Conservation (phyloP, 2,797 vertebrate genomes). For the Danio aesculapii region DNA sequence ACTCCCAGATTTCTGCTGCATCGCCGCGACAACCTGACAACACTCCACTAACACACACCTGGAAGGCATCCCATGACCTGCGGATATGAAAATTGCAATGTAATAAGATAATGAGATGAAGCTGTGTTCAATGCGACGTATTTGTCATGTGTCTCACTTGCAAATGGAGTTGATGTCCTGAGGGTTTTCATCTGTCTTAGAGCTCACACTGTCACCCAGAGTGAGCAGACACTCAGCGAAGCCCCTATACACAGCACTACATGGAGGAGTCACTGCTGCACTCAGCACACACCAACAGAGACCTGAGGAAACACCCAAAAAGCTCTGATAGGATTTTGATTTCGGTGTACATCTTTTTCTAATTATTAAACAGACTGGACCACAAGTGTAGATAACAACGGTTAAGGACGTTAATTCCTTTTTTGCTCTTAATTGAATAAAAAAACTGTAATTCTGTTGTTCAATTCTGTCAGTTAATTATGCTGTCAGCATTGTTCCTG, state of each 20-base stretch:
- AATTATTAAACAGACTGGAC: too few relatives aligned
- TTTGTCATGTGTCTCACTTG: conserved; percentile 77
- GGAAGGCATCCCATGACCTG: conserved; percentile 94
- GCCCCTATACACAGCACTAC: conserved; percentile 91
- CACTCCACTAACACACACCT: conserved; percentile 85
- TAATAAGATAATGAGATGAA: background rate
- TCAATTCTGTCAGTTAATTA: too few relatives aligned
- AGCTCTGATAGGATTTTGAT: background rate
- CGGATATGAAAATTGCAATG: conserved; percentile 20
- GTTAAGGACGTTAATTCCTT: too few relatives aligned
- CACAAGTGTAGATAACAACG: too few relatives aligned
- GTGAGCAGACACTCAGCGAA: conserved; percentile 92
- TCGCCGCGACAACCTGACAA: conserved; percentile 87
- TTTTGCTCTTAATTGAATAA: too few relatives aligned
- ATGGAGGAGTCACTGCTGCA: conserved; percentile 75
- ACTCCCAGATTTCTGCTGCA: conserved; percentile 90
- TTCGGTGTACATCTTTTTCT: too few relatives aligned
- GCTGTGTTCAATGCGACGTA: background rate
- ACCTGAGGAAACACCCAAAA: conserved; percentile 56
- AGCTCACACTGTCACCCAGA: conserved; percentile 90
- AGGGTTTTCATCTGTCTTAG: conserved; percentile 70
- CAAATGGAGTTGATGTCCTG: conserved; percentile 91
- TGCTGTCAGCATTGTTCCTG: too few relatives aligned
- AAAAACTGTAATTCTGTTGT: too few relatives aligned
- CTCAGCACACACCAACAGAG: conserved; percentile 65